Evolutionary conservation across 1,140 invertebrate species (phyloP), one percentile per base, ranked within the genome.

Genomic region (Nephotettix cincticeps): DNA sequence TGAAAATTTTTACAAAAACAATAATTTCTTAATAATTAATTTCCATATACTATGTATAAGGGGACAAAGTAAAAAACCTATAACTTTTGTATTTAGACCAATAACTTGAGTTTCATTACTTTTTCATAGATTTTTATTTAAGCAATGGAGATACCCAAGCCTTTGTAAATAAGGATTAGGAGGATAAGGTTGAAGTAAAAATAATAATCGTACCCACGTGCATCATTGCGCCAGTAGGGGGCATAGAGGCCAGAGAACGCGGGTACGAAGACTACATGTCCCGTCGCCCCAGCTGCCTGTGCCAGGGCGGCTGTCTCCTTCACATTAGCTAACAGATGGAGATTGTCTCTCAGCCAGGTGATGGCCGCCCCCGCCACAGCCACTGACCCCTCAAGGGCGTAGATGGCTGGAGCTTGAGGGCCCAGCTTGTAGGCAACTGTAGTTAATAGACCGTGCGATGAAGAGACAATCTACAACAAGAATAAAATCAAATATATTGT

Each of bases 381-480:
- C 66, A 95, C 86, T 11, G 91, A 91, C 73, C 97, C 96, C 86
- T 98, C 92, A 14, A 95, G 80, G 14, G 97, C 97, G 81, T 98
- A 99, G 1, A 91, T 84, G 0, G 92, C 86, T 1, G 90, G 88
- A 32, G 88, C 84, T 36, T 92, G 83, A 30, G 88, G 86, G 17
- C 96, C 95, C 71, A 99, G 83, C 79, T 97, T 89, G 83, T 98
- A 99, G 0, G 90, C 98, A 0, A 99, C 91, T 0, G 98, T 99
- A 1, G 97, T 98, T 1, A 99, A 77, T 14, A 99, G 84, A 0
- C 97, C 97, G 80, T 96, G 91, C 0, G 89, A 86, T 0, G 95
- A 98, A 66, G 91, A 85, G 0, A 98, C 89, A 17, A 90, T 88
- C 82, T 93, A 78, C 40, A n/a, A n/a, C n/a, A n/a, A n/a, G n/a